Evolutionary conservation across 2,797 vertebrate species (phyloP), one percentile per base, ranked within the genome.

Genomic region (Oophaga sylvatica): DNA sequence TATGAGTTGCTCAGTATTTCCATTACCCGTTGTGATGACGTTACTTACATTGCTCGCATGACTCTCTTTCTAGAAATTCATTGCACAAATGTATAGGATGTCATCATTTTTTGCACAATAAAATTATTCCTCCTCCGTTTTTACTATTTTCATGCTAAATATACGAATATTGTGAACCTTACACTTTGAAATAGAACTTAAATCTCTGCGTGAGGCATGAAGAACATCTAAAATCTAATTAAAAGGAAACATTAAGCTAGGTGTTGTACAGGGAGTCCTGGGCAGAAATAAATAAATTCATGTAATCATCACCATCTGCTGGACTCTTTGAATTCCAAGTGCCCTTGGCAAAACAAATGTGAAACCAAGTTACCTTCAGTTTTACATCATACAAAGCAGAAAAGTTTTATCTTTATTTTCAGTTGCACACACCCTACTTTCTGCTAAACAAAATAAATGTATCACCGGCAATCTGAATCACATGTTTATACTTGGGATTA

Each of bases 321-420:
- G 16, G 45, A 17, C 57, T 11, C 7, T 26, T 67, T 41, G 20
- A 82, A 76, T 87, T 26, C 26, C 71, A 68, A 16, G 56, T 62
- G 80, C 71, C 86, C 9, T 1, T 9, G 63, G 62, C 63, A 87
- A 78, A 83, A 83, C 81, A 87, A 71, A 87, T 87, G 86, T 70
- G 45, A 83, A 87, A 68, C 16, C 62, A 83, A 79, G 79, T 79
- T 71, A 78, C 11, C 20, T 87, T 83, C n/a, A 67, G 41, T 75
- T 65, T 65, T 10, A 68, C 60, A 83, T 45, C 71, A 67, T 8
- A 53, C 48, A 45, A 53, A 68, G 29, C 31, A 63, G 63, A 82
- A 59, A 41, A 11, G 59, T 26, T 45, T 83, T 82, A 76, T 65
- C 68, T 76, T 81, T 63, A 56, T 62, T 71, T 62, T 75, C n/a